phyloP scores from a whole-genome alignment of 2,797 vertebrate species.

The Anas acuta region DNA sequence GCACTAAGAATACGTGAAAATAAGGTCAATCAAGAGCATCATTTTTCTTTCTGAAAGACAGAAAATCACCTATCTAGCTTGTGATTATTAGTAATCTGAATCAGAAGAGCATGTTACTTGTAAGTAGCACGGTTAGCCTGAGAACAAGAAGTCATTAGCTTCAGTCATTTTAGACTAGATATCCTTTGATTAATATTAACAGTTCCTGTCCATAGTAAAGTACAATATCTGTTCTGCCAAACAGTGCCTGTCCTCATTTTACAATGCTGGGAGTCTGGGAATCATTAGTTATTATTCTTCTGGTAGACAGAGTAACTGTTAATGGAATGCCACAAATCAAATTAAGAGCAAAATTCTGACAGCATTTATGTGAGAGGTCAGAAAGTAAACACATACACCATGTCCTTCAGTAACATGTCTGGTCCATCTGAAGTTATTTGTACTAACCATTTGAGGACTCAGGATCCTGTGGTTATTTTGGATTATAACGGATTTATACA shows the following conservation, averaged over 20 bases:
- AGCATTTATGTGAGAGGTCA: conserved; percentile 1
- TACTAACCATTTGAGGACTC: neutral
- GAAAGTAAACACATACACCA: conserved; percentile 23
- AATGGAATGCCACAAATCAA: conserved; percentile 60
- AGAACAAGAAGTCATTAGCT: conserved; percentile 37
- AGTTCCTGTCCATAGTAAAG: conserved; percentile 23
- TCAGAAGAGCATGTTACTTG: neutral
- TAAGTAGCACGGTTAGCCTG: neutral
- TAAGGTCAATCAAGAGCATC: neutral
- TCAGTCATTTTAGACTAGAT: conserved; percentile 12
- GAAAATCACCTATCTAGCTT: neutral
- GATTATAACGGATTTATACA: neutral
- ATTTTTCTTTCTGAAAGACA: neutral
- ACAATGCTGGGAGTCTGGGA: conserved; percentile 33
- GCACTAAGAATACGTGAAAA: neutral
- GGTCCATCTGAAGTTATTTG: neutral
- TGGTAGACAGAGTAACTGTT: conserved; percentile 35
- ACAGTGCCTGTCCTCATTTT: conserved; percentile 10
- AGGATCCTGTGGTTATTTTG: neutral
- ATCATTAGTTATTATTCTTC: conserved; percentile 44
- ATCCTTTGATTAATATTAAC: conserved; percentile 32
- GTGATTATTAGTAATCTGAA: neutral
- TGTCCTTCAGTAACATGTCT: conserved; percentile 13
- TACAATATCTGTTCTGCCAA: conserved; percentile 25
- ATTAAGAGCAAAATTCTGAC: conserved; percentile 28